These are phyloP conservation scores for Himantopus leucocephalus DNA, from an alignment of 2,113 vertebrate species.

Conservation along the genomic window DNA sequence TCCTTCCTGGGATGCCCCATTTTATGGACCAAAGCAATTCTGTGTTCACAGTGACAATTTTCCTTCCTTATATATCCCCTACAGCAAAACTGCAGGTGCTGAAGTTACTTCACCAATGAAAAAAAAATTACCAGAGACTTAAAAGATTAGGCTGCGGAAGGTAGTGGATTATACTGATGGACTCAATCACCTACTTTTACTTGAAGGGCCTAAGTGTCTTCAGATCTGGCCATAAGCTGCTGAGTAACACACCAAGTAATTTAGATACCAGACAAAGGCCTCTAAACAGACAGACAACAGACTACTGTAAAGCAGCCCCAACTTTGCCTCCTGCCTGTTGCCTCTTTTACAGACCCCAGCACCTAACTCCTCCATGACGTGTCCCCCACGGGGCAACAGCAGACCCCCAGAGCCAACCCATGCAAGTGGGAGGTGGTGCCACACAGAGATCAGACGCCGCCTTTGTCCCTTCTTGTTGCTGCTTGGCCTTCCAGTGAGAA, in stretches of 20 bases:
- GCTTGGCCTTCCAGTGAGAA: not conserved
- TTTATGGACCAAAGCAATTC: constrained; percentile 42
- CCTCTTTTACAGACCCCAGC: not conserved
- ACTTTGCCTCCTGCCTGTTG: not conserved
- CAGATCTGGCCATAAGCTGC: not conserved
- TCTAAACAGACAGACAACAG: not conserved
- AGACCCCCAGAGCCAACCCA: not conserved
- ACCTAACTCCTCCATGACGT: not conserved
- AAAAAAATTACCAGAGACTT: constrained; percentile 32
- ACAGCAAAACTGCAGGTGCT: constrained; percentile 18
- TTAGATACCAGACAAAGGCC: not conserved
- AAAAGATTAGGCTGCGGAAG: constrained; percentile 11
- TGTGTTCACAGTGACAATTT: constrained; percentile 25
- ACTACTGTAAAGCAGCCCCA: not conserved
- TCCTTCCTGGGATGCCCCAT: constrained; percentile 30
- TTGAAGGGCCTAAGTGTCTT: not conserved
- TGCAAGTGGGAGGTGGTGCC: not conserved
- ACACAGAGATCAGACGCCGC: fast-evolving
- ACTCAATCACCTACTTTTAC: not conserved
- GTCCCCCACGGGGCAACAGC: fast-evolving
- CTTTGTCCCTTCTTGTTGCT: not conserved
- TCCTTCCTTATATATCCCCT: constrained; percentile 10
- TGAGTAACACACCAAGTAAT: not conserved
- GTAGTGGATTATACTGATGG: not conserved
- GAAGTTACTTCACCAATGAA: not conserved